Conservation (phyloP, 2,888 invertebrate species). For the Meganola albula region DNA sequence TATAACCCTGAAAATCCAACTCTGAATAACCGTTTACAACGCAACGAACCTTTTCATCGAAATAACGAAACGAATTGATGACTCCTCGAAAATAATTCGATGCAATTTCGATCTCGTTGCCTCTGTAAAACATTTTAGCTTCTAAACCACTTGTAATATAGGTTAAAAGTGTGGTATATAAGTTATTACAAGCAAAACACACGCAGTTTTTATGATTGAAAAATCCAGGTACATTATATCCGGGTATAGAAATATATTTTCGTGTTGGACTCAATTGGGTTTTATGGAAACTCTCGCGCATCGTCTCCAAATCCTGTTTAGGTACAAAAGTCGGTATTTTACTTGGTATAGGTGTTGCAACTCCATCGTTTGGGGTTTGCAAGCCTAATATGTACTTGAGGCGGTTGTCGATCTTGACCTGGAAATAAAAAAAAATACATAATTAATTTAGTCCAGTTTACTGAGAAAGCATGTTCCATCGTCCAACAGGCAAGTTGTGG, state of each 20-base stretch:
- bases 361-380: constrained; percentile 34
- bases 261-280: constrained; percentile 38
- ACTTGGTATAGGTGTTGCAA: constrained; percentile 8
- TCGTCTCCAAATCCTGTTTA: constrained; percentile 46
- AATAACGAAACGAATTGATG: constrained; percentile 26
- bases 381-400: constrained; percentile 53
- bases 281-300: constrained; percentile 44
- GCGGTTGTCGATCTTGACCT: constrained; percentile 55
- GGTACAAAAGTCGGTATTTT: constrained; percentile 30
- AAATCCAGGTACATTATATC: constrained; percentile 42
- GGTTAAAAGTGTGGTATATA: constrained; percentile 32
- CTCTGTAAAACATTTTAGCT: constrained; percentile 47
- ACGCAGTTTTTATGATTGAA: constrained; percentile 40
- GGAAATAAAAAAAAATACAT: constrained; percentile 4
- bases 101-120: constrained; percentile 47
- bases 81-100: constrained; percentile 53
- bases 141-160: constrained; percentile 40
- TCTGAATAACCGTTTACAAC: constrained; percentile 17
- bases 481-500: no score
- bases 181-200: constrained; percentile 47
- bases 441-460: neutral
- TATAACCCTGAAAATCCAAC: constrained; percentile 29
- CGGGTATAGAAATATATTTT: constrained; percentile 34
- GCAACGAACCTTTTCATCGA: constrained; percentile 33
- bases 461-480: no score